These are phyloP conservation scores for Bufo gargarizans DNA, from an alignment of 2,113 vertebrate species.

Conservation along the genomic window DNA sequence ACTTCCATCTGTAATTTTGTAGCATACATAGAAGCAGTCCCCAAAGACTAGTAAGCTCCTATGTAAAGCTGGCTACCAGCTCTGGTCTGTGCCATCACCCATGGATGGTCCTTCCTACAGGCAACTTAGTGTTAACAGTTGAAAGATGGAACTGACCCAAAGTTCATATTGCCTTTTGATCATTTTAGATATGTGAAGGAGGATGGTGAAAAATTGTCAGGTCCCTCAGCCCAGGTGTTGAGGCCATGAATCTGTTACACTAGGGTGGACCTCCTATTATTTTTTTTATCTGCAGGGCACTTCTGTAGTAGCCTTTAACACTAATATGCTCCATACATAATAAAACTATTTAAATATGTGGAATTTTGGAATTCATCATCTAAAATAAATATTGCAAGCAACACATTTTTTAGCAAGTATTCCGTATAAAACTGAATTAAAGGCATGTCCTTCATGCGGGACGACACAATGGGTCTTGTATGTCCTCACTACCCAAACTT, in stretches of 20 bases:
- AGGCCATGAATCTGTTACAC: too few relatives aligned
- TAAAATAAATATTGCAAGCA: not conserved
- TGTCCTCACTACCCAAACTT: not conserved
- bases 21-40: not conserved
- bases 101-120: too few relatives aligned
- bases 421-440: not conserved
- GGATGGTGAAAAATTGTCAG: too few relatives aligned
- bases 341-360: not conserved
- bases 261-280: too few relatives aligned
- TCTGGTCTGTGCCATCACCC: not conserved
- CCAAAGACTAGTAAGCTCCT: not conserved
- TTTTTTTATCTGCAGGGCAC: too few relatives aligned
- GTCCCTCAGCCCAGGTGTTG: too few relatives aligned
- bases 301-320: not conserved
- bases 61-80: not conserved
- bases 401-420: not conserved
- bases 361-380: not conserved
- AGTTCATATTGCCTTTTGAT: too few relatives aligned
- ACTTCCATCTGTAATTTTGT: not conserved
- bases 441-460: not conserved
- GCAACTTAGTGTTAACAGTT: too few relatives aligned
- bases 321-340: not conserved
- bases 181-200: too few relatives aligned
- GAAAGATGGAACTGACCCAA: too few relatives aligned
- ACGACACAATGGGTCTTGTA: constrained; percentile 21